A percentile compares a stretch with the other conserved stretches of the same genome.
Conservation (phyloP, 2,888 invertebrate species). For the Orthosia gothica region DNA sequence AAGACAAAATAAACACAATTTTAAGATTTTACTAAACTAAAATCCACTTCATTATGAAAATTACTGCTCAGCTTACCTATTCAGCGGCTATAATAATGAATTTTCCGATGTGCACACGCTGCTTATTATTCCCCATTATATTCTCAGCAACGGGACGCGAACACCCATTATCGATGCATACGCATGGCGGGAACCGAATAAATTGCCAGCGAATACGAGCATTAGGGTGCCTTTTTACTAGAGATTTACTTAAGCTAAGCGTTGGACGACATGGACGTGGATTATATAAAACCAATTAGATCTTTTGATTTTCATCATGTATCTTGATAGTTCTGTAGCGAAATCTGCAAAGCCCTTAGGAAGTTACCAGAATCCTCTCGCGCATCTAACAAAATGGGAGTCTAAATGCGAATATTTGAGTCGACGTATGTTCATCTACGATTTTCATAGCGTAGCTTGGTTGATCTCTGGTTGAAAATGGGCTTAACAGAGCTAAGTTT, state of each 20-base stretch:
- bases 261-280: neutral
- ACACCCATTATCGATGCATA: conserved; percentile 58
- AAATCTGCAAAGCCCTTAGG: too few species aligned
- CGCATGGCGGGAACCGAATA: conserved; percentile 64
- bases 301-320: neutral
- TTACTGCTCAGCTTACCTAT: conserved; percentile 3
- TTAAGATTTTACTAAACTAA: conserved; percentile 1
- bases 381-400: too few species aligned
- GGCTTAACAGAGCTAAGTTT: neutral
- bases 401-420: too few species aligned
- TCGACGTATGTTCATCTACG: too few species aligned
- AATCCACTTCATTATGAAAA: conserved; percentile 4
- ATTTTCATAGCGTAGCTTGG: neutral
- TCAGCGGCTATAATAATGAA: conserved; percentile 38
- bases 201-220: conserved; percentile 52
- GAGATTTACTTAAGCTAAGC: too few species aligned
- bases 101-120: conserved; percentile 44
- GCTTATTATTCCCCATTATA: conserved; percentile 40
- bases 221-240: conserved; percentile 3
- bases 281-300: neutral
- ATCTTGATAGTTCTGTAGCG: too few species aligned
- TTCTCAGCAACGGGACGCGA: conserved; percentile 52
- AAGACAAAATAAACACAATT: neutral
- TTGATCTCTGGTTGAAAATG: neutral
- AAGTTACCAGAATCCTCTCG: too few species aligned